A percentile compares a stretch with the other conserved stretches of the same genome.
These are phyloP conservation scores for Coturnix japonica DNA, from an alignment of 2,113 vertebrate species.

Conservation along the genomic window DNA sequence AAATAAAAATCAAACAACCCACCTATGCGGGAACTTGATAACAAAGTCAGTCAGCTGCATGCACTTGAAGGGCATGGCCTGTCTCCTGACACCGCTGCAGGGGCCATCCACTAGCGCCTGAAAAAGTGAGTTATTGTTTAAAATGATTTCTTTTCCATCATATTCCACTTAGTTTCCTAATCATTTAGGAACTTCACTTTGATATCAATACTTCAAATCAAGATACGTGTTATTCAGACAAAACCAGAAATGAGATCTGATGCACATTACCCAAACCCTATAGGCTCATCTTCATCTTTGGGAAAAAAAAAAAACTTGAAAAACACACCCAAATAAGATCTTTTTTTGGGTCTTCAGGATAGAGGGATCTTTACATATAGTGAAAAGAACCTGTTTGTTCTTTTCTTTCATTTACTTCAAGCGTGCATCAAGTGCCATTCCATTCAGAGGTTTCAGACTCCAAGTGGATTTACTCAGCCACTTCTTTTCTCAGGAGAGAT, in stretches of 20 bases:
- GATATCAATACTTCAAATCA: fast-evolving
- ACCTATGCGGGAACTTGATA: slow-evolving; percentile 95
- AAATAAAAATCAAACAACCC: neutral
- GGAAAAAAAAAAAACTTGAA: neutral
- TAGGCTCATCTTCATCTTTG: neutral
- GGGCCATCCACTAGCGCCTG: slow-evolving; percentile 95
- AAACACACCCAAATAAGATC: fast-evolving
- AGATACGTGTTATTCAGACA: fast-evolving
- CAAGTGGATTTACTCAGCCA: neutral
- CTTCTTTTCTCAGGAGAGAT: neutral
- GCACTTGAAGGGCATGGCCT: slow-evolving; percentile 93
- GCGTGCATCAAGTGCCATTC: neutral
- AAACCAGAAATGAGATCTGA: fast-evolving
- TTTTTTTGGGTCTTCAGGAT: neutral
- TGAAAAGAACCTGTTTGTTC: neutral
- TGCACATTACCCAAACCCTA: fast-evolving
- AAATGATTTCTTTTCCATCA: neutral
- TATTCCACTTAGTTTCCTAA: neutral
- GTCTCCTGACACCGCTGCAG: slow-evolving; percentile 91
- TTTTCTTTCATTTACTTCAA: too few relatives aligned
- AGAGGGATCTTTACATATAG: neutral
- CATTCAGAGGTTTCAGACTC: neutral
- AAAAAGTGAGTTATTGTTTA: neutral
- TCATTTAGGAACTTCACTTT: fast-evolving
- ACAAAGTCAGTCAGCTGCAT: slow-evolving; percentile 92